phyloP scores from a whole-genome alignment of 1,140 invertebrate genomes.

The Tetramorium alpestre region DNA sequence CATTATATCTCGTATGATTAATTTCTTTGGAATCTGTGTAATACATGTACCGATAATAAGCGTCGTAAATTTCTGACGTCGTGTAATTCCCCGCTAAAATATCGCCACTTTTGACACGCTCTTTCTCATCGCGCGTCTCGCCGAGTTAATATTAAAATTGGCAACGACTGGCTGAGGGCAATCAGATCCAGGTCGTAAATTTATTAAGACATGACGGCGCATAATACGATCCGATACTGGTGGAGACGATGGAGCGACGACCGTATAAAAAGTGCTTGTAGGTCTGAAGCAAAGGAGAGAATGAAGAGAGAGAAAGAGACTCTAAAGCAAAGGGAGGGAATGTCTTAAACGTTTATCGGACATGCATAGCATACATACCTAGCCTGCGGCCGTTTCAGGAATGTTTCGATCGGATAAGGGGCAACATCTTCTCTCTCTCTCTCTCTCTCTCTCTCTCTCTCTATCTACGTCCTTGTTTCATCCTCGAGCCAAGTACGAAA shows the following conservation, averaged over 20 bases:
- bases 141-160: conserved; percentile 60
- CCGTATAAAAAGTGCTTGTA: conserved; percentile 9
- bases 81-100: conserved; percentile 14
- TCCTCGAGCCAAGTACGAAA: not conserved
- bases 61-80: conserved; percentile 8
- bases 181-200: conserved; percentile 69
- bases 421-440: not conserved
- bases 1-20: not conserved
- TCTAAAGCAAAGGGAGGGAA: not conserved
- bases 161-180: conserved; percentile 52
- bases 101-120: conserved; percentile 45
- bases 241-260: not conserved
- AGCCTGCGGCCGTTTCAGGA: conserved; percentile 48
- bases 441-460: not conserved
- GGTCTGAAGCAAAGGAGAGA: not conserved
- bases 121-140: conserved; percentile 11
- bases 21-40: not conserved
- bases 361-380: conserved; percentile 49
- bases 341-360: conserved; percentile 47
- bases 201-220: conserved; percentile 72
- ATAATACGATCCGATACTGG: conserved; percentile 63
- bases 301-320: not conserved
- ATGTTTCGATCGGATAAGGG: conserved; percentile 32
- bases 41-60: conserved; percentile 12
- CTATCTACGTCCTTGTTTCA: no score